Evolutionary conservation across 2,888 invertebrate species (phyloP), one percentile per base, ranked within the genome.

Genomic region (Drosophila suboccidentalis): DNA sequence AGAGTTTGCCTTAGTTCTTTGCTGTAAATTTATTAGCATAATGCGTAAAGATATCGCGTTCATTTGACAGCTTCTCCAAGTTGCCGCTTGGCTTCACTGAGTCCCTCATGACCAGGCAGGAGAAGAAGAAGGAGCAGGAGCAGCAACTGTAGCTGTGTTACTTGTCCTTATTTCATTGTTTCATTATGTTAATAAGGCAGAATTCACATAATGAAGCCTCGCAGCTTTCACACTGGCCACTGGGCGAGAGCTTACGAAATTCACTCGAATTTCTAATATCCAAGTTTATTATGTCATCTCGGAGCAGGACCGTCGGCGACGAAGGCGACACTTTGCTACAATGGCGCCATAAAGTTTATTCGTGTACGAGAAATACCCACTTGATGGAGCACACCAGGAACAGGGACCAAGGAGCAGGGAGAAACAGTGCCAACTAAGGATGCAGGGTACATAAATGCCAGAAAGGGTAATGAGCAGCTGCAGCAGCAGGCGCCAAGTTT

Each of bases 341-440:
- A 88, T 89, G 90, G 80, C 85, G 88, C 90, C 88, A 89, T 86
- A 89, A 86, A 86, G 86, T 82, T 89, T 80, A 88, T 88, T 85
- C 90, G 70, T 73, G 86, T 84, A 82, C 79, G 80, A 85, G 72
- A 83, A 87, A 81, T 84, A 75, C 70, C 64, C 78, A 87, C 78
- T 84, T 75, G 89, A 74, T 70, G 81, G 71, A 58, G 49, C 58
- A 54, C 57, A 64, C 61, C 58, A 65, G 62, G 49, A 63, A 36
- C 59, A 62, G 36, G 10, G 8, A 29, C 1, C 29, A 26, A 6
- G 26, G 26, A 26, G 26, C 26, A 5, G 26, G 26, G 6, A 26
- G 26, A 26, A 22, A 43, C 38, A n/a, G 17, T 5, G 19, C 6
- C 26, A 39, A 11, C 34, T 36, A 41, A 39, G 55, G 46, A 59